Conservation (phyloP, 1,140 invertebrate genomes). For the Luehdorfia chinensis region DNA sequence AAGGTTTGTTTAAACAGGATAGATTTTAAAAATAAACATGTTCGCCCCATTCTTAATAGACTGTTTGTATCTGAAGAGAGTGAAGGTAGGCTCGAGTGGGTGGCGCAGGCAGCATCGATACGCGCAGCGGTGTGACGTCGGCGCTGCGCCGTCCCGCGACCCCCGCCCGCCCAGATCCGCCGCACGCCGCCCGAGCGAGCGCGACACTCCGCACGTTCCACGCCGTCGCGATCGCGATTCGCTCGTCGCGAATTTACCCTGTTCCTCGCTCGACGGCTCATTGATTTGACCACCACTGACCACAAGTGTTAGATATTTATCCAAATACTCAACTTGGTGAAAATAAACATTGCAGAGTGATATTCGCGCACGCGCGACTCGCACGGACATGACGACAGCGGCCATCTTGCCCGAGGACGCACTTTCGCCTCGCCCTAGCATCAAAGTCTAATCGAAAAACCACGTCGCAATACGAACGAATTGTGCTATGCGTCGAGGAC, state of each 20-base stretch:
- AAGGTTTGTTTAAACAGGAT: too few relatives aligned
- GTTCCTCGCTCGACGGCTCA: background rate
- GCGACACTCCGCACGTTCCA: slow-evolving; percentile 37
- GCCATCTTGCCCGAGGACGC: slow-evolving; percentile 68
- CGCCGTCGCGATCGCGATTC: slow-evolving; percentile 33
- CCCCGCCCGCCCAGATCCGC: slow-evolving; percentile 36
- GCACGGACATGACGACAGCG: slow-evolving; percentile 67
- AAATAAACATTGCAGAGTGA: slow-evolving; percentile 67
- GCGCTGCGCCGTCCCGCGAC: slow-evolving; percentile 49
- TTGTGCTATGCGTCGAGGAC: slow-evolving; percentile 44
- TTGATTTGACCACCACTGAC: slow-evolving; percentile 1
- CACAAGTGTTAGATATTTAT: slow-evolving; percentile 4
- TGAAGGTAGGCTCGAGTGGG: slow-evolving; percentile 48
- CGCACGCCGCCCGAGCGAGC: slow-evolving; percentile 25
- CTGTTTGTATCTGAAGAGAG: slow-evolving; percentile 44
- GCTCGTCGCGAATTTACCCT: slow-evolving; percentile 16
- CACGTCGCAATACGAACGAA: slow-evolving; percentile 22
- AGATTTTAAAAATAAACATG: slow-evolving; percentile 6
- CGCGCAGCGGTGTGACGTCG: slow-evolving; percentile 67
- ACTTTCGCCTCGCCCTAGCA: slow-evolving; percentile 70
- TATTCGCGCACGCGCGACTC: slow-evolving; percentile 65
- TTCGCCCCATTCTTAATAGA: slow-evolving; percentile 36
- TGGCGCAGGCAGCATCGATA: slow-evolving; percentile 50
- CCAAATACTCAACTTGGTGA: slow-evolving; percentile 41
- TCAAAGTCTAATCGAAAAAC: slow-evolving; percentile 37